Conservation (phyloP, 2,797 vertebrate genomes). For the Numenius phaeopus region DNA sequence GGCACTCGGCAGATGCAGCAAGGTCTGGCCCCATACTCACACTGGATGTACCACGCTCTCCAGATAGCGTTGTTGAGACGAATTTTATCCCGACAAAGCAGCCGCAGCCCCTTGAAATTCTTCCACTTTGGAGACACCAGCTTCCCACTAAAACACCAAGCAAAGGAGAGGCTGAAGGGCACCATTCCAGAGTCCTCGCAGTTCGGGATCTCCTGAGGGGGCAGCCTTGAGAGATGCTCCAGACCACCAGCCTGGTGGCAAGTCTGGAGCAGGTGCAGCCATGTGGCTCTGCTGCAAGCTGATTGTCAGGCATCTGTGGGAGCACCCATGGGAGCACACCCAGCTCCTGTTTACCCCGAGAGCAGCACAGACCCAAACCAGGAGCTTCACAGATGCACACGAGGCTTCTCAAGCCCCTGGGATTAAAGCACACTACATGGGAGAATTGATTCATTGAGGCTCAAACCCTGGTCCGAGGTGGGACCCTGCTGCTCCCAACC, state of each 20-base stretch:
- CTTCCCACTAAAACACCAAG: slow-evolving; percentile 85
- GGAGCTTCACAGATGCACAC: not conserved
- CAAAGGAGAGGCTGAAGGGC: not conserved
- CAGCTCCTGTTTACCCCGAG: not conserved
- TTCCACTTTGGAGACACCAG: slow-evolving; percentile 99
- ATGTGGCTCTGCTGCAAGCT: accelerated
- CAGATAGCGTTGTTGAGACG: slow-evolving; percentile 98
- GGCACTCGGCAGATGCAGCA: not conserved
- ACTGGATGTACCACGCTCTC: slow-evolving; percentile 98
- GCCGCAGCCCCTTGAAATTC: slow-evolving; percentile 94
- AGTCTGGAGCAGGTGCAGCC: not conserved
- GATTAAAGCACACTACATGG: not conserved
- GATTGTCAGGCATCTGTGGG: not conserved
- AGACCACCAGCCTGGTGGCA: not conserved
- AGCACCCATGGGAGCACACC: not conserved
- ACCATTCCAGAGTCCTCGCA: not conserved
- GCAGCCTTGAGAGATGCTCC: not conserved
- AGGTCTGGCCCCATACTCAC: slow-evolving; percentile 81
- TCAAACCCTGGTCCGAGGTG: accelerated
- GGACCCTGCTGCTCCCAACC: accelerated
- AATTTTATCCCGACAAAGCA: slow-evolving; percentile 97
- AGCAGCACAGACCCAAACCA: not conserved
- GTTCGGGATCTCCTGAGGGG: accelerated
- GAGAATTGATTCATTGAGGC: not conserved
- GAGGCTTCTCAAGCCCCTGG: not conserved